Base-by-base conservation (phyloP, 1,140 invertebrate genomes). In the Drosophila prosaltans region DNA sequence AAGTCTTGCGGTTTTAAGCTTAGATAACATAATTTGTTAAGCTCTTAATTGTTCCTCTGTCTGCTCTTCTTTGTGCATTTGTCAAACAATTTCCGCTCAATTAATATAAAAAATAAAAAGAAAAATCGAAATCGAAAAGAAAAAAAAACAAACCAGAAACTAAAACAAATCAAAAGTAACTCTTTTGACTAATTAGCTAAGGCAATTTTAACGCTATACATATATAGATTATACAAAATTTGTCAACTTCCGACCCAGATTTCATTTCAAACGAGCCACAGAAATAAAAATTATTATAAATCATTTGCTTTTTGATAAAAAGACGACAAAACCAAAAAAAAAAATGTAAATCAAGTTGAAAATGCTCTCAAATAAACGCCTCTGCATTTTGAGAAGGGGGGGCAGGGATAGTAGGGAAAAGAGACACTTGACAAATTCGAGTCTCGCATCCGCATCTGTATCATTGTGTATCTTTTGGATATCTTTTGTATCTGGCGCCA, bases 291-390 rank as follows among this genome's bases (percentile, higher is more conserved):
- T 64, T 72, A 77, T 82, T 74, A 86, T 86, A 88, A 86, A 88
- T 86, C 72, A 75, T 51, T 51, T 43, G 75, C 67, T 62, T 41
- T 10, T 51, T 51, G 45, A 60, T 57, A 51, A 51, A 51, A 65
- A 72, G 72, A 64, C 57, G 11, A 40, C 16, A 41, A n/a, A 28
- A 11, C 5, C 8, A 11, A 21, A 11, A 76, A 80, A 58, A 51
- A 30, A 73, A 88, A 88, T 88, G 72, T 81, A 86, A 88, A 88
- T 88, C 80, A 72, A 78, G 65, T 75, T 68, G 65, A 81, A 76
- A 82, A 77, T 71, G 83, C 80, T 82, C 80, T 86, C 83, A 64
- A 82, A 83, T 88, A 88, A 86, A 86, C 83, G 83, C 83, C 83
- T 86, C 83, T 88, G 83, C 83, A 84, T 30, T 40, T 28, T 43